Evolutionary conservation across 2,797 vertebrate species (phyloP).

Genomic region (Myotis findleyi): DNA sequence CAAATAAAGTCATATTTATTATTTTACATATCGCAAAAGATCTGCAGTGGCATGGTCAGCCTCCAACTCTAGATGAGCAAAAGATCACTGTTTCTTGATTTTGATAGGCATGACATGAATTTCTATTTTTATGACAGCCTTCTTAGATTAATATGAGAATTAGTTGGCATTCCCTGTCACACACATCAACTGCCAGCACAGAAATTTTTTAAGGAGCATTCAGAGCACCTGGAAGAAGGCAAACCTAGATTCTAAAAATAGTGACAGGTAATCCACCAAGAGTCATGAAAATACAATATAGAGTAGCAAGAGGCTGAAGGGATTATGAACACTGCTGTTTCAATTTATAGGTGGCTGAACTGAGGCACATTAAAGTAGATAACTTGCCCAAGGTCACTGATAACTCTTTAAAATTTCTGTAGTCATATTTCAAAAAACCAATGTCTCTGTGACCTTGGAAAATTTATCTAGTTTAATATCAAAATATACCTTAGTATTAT

Average conservation of each 20-base stretch:
- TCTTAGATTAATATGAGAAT: conserved; percentile 62
- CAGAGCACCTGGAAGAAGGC: conserved; percentile 40
- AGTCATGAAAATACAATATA: conserved; percentile 60
- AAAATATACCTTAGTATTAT: background rate
- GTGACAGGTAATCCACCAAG: conserved; percentile 27
- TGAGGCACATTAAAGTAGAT: conserved; percentile 8
- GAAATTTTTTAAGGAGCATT: conserved; percentile 58
- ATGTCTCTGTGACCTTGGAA: background rate
- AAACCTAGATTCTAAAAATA: conserved; percentile 67
- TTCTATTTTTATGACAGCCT: conserved; percentile 45
- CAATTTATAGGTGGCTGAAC: conserved; percentile 42
- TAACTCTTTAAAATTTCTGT: conserved; percentile 26
- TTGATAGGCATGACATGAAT: conserved; percentile 24
- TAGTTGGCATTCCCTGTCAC: conserved; percentile 59
- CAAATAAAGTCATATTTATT: conserved; percentile 17
- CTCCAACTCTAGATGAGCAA: background rate
- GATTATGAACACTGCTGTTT: conserved; percentile 38
- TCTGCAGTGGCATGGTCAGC: background rate
- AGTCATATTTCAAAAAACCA: conserved; percentile 16
- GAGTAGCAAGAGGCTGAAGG: conserved; percentile 39
- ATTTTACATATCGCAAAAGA: conserved; percentile 40
- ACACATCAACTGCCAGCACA: conserved; percentile 51
- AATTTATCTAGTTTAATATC: conserved; percentile 44
- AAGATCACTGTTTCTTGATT: conserved; percentile 16
- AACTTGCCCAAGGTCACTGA: conserved; percentile 33